Evolutionary conservation across 1,140 invertebrate species (phyloP).

Genomic region (Ceratitis capitata): DNA sequence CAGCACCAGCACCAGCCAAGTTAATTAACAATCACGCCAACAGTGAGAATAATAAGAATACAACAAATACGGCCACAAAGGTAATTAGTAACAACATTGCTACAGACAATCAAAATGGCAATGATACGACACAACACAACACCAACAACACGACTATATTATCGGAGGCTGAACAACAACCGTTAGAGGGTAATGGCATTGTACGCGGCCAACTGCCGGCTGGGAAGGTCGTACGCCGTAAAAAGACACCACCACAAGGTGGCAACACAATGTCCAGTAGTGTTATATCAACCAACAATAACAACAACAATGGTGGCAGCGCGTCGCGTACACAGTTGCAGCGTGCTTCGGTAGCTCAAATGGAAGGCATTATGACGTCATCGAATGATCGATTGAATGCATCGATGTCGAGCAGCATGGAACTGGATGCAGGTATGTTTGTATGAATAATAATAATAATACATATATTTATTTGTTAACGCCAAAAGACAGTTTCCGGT

Average conservation of each 20-base stretch:
- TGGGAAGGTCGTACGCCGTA: constrained; percentile 71
- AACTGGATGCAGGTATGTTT: constrained; percentile 53
- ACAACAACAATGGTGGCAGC: constrained; percentile 47
- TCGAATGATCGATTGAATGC: constrained; percentile 52
- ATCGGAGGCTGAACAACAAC: background rate
- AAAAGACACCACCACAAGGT: constrained; percentile 57
- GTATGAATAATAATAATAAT: too few species aligned
- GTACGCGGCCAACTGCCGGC: constrained; percentile 74
- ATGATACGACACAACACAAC: constrained; percentile 47
- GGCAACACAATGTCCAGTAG: constrained; percentile 30
- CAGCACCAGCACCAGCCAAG: constrained; percentile 27
- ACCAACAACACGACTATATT: background rate
- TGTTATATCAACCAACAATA: constrained; percentile 44
- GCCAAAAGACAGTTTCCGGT: too few species aligned
- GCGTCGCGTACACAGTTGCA: constrained; percentile 63
- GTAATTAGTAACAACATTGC: constrained; percentile 13
- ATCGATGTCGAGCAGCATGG: constrained; percentile 60
- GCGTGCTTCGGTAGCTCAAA: constrained; percentile 73
- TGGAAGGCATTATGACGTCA: constrained; percentile 55
- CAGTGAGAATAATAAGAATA: constrained; percentile 38
- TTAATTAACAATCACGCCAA: constrained; percentile 36
- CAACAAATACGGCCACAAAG: background rate
- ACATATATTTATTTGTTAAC: too few species aligned
- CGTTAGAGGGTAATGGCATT: constrained; percentile 67
- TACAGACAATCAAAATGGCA: constrained; percentile 63